Percentiles rank a stretch among this genome's conserved stretches.
These are phyloP conservation scores for Brachymystax lenok DNA, from an alignment of 2,797 vertebrate species.

Conservation along the genomic window DNA sequence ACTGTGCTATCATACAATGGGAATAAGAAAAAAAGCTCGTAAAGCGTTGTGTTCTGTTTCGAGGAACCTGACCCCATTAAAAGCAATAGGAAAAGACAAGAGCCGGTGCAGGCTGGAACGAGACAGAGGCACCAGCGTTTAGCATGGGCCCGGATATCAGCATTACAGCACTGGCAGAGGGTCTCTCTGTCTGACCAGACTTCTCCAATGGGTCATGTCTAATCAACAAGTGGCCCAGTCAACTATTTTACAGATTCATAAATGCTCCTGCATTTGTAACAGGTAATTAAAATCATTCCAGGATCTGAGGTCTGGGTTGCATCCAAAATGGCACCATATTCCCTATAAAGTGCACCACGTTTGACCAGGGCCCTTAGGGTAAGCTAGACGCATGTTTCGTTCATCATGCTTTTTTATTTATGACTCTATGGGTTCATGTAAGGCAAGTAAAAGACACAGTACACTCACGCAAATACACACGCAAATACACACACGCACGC, in stretches of 20 bases:
- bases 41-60: slow-evolving; percentile 26
- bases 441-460: neutral
- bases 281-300: slow-evolving; percentile 58
- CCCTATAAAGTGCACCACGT: too few species aligned
- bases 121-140: slow-evolving; percentile 10
- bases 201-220: slow-evolving; percentile 51
- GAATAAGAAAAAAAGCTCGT: slow-evolving; percentile 43
- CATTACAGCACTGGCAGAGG: slow-evolving; percentile 32
- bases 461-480: neutral
- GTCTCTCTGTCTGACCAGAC: slow-evolving; percentile 50
- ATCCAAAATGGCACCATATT: slow-evolving; percentile 13
- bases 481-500: slow-evolving; percentile 4
- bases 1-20: slow-evolving; percentile 22
- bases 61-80: slow-evolving; percentile 46
- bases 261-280: slow-evolving; percentile 60
- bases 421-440: slow-evolving; percentile 7
- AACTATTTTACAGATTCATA: slow-evolving; percentile 59
- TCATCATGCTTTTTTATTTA: slow-evolving; percentile 13
- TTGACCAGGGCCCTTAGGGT: neutral
- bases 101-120: slow-evolving; percentile 19
- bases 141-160: slow-evolving; percentile 20
- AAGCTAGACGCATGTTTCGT: slow-evolving; percentile 27
- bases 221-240: slow-evolving; percentile 60
- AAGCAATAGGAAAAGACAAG: slow-evolving; percentile 43
- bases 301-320: slow-evolving; percentile 23